Evolutionary conservation across 2,888 invertebrate genomes (phyloP).

Genomic region (Tanytarsus gracilentus): DNA sequence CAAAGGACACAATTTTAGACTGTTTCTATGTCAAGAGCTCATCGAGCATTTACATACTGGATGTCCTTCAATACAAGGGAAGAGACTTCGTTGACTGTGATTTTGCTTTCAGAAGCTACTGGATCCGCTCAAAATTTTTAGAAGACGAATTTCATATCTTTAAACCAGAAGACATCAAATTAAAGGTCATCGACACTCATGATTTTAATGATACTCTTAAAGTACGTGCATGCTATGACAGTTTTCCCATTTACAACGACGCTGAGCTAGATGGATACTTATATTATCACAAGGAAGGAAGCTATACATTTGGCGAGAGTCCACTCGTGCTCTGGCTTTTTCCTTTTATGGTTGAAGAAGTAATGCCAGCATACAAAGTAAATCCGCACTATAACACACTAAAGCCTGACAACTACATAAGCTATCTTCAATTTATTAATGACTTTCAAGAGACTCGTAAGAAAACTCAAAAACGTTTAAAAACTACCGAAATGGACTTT

Average conservation of each 20-base stretch:
- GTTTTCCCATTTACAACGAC: conserved; percentile 38
- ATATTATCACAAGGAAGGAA: conserved; percentile 78
- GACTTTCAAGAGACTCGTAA: conserved; percentile 43
- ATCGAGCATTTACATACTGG: conserved; percentile 66
- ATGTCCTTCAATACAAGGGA: conserved; percentile 48
- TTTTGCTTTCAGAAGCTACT: conserved; percentile 72
- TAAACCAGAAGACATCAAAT: conserved; percentile 33
- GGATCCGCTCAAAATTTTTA: conserved; percentile 63
- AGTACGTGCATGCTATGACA: conserved; percentile 34
- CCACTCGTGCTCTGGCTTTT: conserved; percentile 90
- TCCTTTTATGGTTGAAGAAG: conserved; percentile 77
- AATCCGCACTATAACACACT: conserved; percentile 40
- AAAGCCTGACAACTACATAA: conserved; percentile 47
- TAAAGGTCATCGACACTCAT: conserved; percentile 34
- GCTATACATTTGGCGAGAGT: conserved; percentile 69
- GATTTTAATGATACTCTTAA: conserved; percentile 36
- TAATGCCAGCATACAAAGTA: conserved; percentile 43
- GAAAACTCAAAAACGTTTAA: conserved; percentile 26
- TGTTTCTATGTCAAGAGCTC: conserved; percentile 60
- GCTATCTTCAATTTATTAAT: conserved; percentile 46
- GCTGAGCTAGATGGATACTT: conserved; percentile 72
- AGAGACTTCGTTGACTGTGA: conserved; percentile 40
- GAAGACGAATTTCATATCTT: conserved; percentile 43
- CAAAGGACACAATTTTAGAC: conserved; percentile 56
- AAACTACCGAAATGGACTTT: neutral